Conservation (phyloP, 2,888 invertebrate genomes). For the Tetropium fuscum region DNA sequence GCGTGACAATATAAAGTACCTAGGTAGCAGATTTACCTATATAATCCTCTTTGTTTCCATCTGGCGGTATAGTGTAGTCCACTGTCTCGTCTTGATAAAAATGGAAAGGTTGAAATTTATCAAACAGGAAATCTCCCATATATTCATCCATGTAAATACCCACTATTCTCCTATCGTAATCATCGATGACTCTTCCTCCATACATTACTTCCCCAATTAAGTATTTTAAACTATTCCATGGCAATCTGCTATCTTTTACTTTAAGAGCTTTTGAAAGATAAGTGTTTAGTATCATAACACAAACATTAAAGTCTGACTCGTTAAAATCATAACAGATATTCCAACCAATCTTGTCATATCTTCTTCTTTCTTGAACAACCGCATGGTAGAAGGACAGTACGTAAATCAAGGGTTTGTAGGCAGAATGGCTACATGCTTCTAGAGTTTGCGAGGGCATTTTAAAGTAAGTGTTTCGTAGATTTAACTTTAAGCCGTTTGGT, state of each 20-base stretch:
- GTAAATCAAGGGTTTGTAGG: constrained; percentile 86
- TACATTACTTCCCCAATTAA: constrained; percentile 97
- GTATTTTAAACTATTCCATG: constrained; percentile 93
- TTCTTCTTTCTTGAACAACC: constrained; percentile 91
- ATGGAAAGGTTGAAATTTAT: constrained; percentile 91
- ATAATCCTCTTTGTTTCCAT: constrained; percentile 76
- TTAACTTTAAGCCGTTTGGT: constrained; percentile 88
- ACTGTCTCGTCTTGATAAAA: constrained; percentile 82
- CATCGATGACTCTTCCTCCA: constrained; percentile 93
- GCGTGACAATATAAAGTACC: too few species aligned
- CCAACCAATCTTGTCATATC: constrained; percentile 96
- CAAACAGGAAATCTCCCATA: constrained; percentile 94
- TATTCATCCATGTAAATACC: constrained; percentile 94
- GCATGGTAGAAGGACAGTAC: constrained; percentile 95
- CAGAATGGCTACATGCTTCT: constrained; percentile 78
- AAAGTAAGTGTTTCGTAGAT: constrained; percentile 88
- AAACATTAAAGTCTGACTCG: constrained; percentile 92
- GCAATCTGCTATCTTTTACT: constrained; percentile 74
- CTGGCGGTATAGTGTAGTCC: constrained; percentile 83
- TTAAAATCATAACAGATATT: constrained; percentile 95
- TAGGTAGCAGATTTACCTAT: too few species aligned
- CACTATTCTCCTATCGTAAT: constrained; percentile 89
- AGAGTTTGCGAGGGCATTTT: constrained; percentile 83
- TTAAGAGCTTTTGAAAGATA: constrained; percentile 81
- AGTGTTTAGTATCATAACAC: constrained; percentile 85